A percentile compares a stretch with the other conserved stretches of the same genome.
phyloP scores from a whole-genome alignment of 1,140 invertebrate genomes.

The Trachymyrmex cornetzi region DNA sequence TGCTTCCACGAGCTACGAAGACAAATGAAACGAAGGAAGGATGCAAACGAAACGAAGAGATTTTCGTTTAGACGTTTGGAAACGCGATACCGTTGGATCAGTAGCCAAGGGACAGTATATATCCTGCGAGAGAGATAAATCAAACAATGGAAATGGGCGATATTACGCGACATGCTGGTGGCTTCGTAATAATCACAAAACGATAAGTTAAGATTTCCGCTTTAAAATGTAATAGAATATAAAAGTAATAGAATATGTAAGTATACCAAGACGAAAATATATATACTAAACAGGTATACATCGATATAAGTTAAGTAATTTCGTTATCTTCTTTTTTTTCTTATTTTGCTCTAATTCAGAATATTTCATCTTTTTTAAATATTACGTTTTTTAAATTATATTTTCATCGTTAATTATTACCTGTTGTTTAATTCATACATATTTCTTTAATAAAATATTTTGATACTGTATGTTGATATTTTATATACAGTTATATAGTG shows the following conservation, averaged over 20 bases:
- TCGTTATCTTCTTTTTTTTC: not conserved
- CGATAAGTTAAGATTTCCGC: slow-evolving; percentile 7
- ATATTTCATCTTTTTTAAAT: not conserved
- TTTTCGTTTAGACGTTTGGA: slow-evolving; percentile 16
- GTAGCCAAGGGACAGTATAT: slow-evolving; percentile 63
- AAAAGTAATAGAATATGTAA: no score
- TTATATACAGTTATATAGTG: no score
- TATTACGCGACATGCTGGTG: slow-evolving; percentile 62
- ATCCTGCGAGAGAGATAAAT: slow-evolving; percentile 27
- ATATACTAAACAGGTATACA: not conserved
- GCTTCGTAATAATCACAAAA: slow-evolving; percentile 60
- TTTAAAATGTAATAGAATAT: not conserved
- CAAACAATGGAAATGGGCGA: slow-evolving; percentile 60
- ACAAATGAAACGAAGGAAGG: slow-evolving; percentile 2
- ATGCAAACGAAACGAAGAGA: slow-evolving; percentile 6
- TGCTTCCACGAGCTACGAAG: not conserved
- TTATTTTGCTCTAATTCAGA: not conserved
- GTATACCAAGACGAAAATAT: not conserved
- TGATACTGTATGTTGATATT: no score
- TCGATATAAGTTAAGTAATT: not conserved
- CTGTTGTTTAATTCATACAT: no score
- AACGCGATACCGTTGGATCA: slow-evolving; percentile 10
- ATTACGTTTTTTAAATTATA: not conserved
- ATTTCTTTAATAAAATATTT: no score
- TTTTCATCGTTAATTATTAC: not conserved